These are phyloP conservation scores for Melanotaenia pygmaea DNA, from an alignment of 2,797 vertebrate genomes.

Conservation along the genomic window DNA sequence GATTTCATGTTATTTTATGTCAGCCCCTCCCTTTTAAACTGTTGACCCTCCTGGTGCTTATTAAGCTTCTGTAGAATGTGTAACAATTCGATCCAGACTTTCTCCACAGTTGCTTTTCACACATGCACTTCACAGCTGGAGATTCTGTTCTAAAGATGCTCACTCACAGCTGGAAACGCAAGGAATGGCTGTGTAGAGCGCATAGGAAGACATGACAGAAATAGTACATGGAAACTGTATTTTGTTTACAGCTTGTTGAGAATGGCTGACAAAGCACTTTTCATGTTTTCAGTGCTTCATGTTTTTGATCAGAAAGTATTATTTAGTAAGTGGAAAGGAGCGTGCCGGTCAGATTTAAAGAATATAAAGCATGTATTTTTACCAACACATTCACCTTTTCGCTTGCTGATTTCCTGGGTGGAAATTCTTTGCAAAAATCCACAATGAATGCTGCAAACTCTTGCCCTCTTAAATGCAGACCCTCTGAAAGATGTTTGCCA, in stretches of 20 bases:
- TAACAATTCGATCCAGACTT: neutral
- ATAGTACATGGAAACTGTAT: neutral
- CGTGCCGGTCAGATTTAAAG: neutral
- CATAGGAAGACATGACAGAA: neutral
- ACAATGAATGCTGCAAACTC: neutral
- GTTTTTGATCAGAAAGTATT: neutral
- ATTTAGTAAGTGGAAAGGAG: neutral
- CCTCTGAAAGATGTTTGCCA: neutral
- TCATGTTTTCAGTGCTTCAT: neutral
- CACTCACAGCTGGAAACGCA: constrained; percentile 11
- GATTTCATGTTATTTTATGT: neutral
- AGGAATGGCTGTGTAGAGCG: neutral
- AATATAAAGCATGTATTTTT: neutral
- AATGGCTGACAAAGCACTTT: neutral
- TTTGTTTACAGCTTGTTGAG: neutral
- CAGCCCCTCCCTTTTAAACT: neutral
- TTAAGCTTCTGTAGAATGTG: neutral
- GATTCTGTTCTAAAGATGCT: constrained; percentile 1
- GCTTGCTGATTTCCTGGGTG: neutral
- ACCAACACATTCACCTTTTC: neutral
- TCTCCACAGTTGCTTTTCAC: constrained; percentile 1
- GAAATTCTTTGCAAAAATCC: neutral
- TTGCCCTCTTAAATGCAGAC: neutral
- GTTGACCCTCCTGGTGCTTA: neutral
- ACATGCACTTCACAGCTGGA: constrained; percentile 11